Conservation (phyloP, 2,888 invertebrate species). For the Sepioteuthis lessoniana region DNA sequence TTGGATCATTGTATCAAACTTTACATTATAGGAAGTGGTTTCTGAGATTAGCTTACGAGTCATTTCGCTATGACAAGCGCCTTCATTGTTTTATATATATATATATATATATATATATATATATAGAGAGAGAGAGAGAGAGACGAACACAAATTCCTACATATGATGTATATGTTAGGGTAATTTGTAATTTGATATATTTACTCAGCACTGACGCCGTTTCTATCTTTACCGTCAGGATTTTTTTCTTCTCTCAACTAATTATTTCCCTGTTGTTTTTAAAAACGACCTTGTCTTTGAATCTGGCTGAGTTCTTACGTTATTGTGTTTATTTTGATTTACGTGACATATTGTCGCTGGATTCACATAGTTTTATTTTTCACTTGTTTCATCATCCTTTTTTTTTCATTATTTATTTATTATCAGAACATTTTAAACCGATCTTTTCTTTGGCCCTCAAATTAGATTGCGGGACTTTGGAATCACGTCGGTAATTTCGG, state of each 20-base stretch:
- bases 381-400: neutral
- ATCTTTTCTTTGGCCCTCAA: neutral
- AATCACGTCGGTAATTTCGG: too few relatives aligned
- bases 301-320: neutral
- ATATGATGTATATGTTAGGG: neutral
- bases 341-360: neutral
- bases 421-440: neutral
- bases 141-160: neutral
- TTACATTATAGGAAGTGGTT: too few relatives aligned
- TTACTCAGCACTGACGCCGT: neutral
- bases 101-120: neutral
- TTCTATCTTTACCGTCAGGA: neutral
- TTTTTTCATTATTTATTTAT: neutral
- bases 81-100: too few relatives aligned
- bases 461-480: neutral
- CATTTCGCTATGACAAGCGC: too few relatives aligned
- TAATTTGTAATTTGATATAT: neutral
- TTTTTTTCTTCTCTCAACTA: neutral
- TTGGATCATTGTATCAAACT: too few relatives aligned
- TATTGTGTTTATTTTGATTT: neutral
- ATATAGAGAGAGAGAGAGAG: too few relatives aligned
- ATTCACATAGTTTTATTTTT: neutral
- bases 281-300: neutral
- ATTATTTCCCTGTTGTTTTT: slow-evolving; percentile 18
- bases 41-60: too few relatives aligned